Evolutionary conservation across 2,888 invertebrate genomes (phyloP).

Genomic region (Drosophila mettleri): DNA sequence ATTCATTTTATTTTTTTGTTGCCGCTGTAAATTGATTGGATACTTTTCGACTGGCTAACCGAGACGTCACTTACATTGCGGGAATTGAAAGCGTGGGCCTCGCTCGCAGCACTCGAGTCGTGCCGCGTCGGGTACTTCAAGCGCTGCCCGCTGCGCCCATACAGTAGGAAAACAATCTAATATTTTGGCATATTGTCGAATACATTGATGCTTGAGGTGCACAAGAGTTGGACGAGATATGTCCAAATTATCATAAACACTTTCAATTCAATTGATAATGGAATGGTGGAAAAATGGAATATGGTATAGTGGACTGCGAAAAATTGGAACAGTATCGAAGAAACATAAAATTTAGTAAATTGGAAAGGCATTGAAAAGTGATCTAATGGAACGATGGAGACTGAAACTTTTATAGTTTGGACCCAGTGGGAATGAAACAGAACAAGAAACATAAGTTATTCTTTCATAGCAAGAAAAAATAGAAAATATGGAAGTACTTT

Average conservation of each 20-base stretch:
- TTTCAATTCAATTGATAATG: neutral
- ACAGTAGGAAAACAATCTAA: slow-evolving; percentile 27
- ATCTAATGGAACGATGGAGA: neutral
- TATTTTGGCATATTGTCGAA: slow-evolving; percentile 25
- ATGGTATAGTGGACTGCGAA: neutral
- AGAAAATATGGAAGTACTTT: too few species aligned
- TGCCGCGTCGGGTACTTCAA: slow-evolving; percentile 24
- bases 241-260: neutral
- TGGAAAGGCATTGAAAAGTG: neutral
- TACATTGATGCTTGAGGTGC: slow-evolving; percentile 14
- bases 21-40: slow-evolving; percentile 55
- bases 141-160: slow-evolving; percentile 19
- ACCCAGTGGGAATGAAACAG: neutral
- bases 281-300: neutral
- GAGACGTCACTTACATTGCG: slow-evolving; percentile 42
- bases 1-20: slow-evolving; percentile 1
- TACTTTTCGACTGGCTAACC: slow-evolving; percentile 24
- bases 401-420: neutral
- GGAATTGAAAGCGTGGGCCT: slow-evolving; percentile 20
- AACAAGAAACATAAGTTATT: neutral
- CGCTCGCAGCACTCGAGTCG: slow-evolving; percentile 22
- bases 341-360: too few species aligned
- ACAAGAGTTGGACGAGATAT: slow-evolving; percentile 5
- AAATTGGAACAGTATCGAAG: neutral
- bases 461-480: neutral